Evolutionary conservation across 2,113 vertebrate genomes (phyloP), one percentile per base, ranked within the genome.

Genomic region (Poecile atricapillus): DNA sequence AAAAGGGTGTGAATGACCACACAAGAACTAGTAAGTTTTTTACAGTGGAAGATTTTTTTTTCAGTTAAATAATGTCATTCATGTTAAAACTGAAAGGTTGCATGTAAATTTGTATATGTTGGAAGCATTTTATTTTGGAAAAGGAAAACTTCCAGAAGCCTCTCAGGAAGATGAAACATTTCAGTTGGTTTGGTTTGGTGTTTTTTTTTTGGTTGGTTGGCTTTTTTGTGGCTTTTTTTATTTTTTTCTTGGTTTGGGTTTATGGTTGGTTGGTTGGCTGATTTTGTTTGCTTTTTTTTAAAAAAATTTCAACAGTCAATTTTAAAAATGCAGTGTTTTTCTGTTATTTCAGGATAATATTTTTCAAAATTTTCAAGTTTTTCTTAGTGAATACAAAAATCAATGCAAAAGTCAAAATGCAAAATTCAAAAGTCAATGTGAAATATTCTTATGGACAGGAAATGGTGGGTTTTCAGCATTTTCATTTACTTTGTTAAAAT

Each of bases 71-170:
- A 90, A 67, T 90, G 33, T 37, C n/a, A 63, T 90, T 94, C 67
- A 60, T 90, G 55, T 80, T 74, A 83, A 83, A 89, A 65, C 53
- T 27, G 77, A 75, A 94, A 87, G 37, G 84, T 92, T 89, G 87
- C 6, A 3, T 95, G 91, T 87, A 95, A 93, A 94, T 18, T 70
- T 30, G 87, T 17, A 2, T 84, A 41, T 68, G 83, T 64, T 33
- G 80, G 41, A 41, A 87, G 24, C 15, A 44, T 79, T 91, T 91
- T 84, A 46, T 82, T 93, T 87, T 89, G 83, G 62, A 79, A 78
- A 94, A 91, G 8, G 14, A 83, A 92, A 80, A 55, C 43, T 21
- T 83, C 47, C 27, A 90, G 56, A 83, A 92, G 56, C 24, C 21
- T 67, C 56, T 82, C 60, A 83, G 33, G 19, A 77, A 23, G 39